A percentile compares a stretch with the other conserved stretches of the same genome.
Evolutionary conservation across 2,797 vertebrate genomes (phyloP).

Genomic region (Pitangus sulphuratus): DNA sequence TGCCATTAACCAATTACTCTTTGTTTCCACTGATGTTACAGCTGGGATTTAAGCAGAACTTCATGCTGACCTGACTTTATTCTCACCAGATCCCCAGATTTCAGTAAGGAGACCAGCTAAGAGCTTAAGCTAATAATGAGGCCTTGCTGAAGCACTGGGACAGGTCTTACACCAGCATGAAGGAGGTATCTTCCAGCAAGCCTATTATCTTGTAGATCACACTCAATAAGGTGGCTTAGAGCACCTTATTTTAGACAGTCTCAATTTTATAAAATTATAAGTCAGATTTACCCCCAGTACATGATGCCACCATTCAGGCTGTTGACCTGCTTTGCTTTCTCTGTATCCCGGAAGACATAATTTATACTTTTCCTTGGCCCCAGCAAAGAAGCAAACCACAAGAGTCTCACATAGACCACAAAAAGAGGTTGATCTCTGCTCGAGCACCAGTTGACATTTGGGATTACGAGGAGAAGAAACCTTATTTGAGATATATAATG

Average conservation of each 20-base stretch:
- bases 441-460: not conserved
- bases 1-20: not conserved
- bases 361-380: not conserved
- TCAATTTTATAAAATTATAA: not conserved
- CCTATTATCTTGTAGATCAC: not conserved
- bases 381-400: not conserved
- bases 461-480: not conserved
- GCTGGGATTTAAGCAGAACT: not conserved
- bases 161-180: not conserved
- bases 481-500: not conserved
- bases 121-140: not conserved
- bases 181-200: not conserved
- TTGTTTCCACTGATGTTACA: not conserved
- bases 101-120: not conserved
- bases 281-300: accelerated
- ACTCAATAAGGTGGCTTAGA: not conserved
- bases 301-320: not conserved
- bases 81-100: not conserved
- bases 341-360: not conserved
- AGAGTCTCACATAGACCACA: not conserved
- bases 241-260: not conserved
- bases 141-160: not conserved
- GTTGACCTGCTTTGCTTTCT: not conserved
- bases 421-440: not conserved
- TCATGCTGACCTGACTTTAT: not conserved